These are phyloP conservation scores for Trematocara marginatum DNA, from an alignment of 2,113 vertebrate genomes.

Conservation along the genomic window DNA sequence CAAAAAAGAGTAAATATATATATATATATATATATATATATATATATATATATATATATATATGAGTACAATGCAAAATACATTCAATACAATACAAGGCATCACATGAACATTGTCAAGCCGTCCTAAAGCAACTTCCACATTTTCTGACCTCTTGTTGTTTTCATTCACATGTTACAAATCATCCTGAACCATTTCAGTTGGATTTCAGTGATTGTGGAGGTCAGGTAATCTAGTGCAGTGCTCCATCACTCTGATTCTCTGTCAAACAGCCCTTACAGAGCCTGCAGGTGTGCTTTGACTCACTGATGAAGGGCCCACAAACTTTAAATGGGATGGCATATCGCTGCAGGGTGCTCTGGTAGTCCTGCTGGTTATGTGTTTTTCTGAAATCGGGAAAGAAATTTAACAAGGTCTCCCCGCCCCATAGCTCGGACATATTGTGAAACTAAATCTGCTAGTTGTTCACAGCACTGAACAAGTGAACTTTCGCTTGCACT, in stretches of 20 bases:
- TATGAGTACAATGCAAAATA: neutral
- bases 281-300: neutral
- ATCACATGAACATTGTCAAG: neutral
- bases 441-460: neutral
- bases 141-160: neutral
- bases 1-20: too few species aligned
- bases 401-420: neutral
- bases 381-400: neutral
- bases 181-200: neutral
- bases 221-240: neutral
- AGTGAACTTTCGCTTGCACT: neutral
- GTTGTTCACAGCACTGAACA: neutral
- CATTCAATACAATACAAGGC: neutral
- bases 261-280: neutral
- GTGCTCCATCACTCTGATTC: neutral
- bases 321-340: neutral
- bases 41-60: too few species aligned
- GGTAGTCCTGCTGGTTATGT: neutral
- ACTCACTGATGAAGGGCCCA: neutral
- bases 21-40: too few species aligned
- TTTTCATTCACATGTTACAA: neutral
- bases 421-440: neutral
- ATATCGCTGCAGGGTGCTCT: neutral
- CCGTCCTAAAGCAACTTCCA: neutral
- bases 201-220: neutral